Base-by-base conservation (phyloP, 1,140 invertebrate species). In the Lepidurus couesii region DNA sequence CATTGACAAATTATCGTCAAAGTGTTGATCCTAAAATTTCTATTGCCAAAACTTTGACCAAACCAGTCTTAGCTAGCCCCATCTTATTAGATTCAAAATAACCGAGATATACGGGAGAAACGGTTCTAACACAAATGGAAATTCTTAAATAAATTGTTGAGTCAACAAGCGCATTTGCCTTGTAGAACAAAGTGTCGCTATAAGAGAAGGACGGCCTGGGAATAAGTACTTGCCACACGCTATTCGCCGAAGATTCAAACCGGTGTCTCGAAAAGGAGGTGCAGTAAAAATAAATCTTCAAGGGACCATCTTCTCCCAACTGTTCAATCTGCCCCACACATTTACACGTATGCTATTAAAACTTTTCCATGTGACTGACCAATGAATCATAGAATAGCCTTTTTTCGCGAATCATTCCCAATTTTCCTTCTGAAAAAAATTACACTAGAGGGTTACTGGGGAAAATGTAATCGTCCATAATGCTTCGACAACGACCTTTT, bases 261-360 rank as follows among this genome's bases (percentile, higher is more conserved):
- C 53, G 34, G 3, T 16, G 53, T 7, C 16, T 7, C 13, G 53
- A 65, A 65, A 65, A 47, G 45, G 4, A 21, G 21, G 21, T n/a
- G 53, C 16, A 16, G 53, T n/a, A 7, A 21, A n/a, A 65, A 1
- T 13, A 21, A 21, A 65, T 65, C 53, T 65, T 65, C 13, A 65
- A 65, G 53, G 53, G 53, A 65, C 53, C 53, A 65, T 16, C 21
- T 65, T 65, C 53, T 65, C 53, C 53, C 53, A 65, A 65, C 53
- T 65, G 53, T 65, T 65, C 13, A 65, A 65, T 65, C 8, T 65
- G 21, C 21, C 53, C 53, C 16, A 21, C 53, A 65, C 21, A 65
- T 16, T 65, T n/a, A 65, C 53, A 65, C 16, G 10, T 11, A 65
- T 16, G 16, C n/a, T 65, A n/a, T 65, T 34, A 34, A 9, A 65